Evolutionary conservation across 2,888 invertebrate genomes (phyloP), one percentile per base, ranked within the genome.

Genomic region (Apotomis turbidana): DNA sequence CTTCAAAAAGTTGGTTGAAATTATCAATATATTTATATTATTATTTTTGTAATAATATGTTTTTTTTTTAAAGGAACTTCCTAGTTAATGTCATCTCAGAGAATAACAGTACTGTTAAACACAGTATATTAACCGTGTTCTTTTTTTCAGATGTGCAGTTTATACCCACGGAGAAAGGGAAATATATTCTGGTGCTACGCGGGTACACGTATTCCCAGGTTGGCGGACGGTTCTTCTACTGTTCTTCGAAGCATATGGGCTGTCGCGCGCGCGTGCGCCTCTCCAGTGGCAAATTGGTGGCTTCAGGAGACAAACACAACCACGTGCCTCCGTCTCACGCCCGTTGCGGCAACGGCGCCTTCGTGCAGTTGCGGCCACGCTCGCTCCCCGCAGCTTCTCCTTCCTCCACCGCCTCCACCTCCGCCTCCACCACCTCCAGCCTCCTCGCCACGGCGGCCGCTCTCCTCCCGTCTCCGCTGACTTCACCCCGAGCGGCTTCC

Each of bases 201-300:
- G 93, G 93, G 60, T 93, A 86, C 78, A 93, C 93, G 15, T 93
- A 93, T 79, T 93, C 93, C 4, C 93, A 93, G 83, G 93, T 93
- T 12, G 92, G 93, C 1, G 93, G 91, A n/a, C 81, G 93, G 73
- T 93, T 92, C 79, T 93, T 92, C 83, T 93, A 93, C 83, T 93
- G 93, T 73, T 93, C 93, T 1, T 93, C 93, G 54, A 93, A 93
- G 83, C 93, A 93, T 68, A 91, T 91, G 86, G 93, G 93, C 9
- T 93, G 93, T 78, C 79, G 90, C 61, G 93, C 93, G 55, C 81
- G 93, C 58, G 93, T 93, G 66, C 80, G 93, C 5, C 79, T 93
- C 57, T 82, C 90, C 74, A 82, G 85, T 2, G 92, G 92, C 9
- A 88, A 89, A 80, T 81, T 93, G 75, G 86, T 93, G 36, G 87